These are phyloP conservation scores for Chaetogeoica ovagalla DNA, from an alignment of 2,888 invertebrate species.

Conservation along the genomic window DNA sequence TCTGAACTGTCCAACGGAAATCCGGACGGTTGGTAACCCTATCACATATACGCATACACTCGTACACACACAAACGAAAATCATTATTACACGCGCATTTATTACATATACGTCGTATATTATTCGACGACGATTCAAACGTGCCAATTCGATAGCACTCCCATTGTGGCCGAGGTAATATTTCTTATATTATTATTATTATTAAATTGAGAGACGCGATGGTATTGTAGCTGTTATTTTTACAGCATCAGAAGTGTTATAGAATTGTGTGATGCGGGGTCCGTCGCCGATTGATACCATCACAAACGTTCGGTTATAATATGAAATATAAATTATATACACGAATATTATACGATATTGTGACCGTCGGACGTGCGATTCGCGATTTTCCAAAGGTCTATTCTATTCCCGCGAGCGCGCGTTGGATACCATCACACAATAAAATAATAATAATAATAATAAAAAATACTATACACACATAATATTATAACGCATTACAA, in stretches of 20 bases:
- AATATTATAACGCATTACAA: too few species aligned
- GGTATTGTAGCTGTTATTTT: constrained; percentile 30
- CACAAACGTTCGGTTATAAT: background rate
- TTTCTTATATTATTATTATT: background rate
- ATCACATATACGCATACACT: constrained; percentile 3
- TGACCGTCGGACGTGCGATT: constrained; percentile 43
- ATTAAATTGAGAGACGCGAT: background rate
- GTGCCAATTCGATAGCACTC: constrained; percentile 29
- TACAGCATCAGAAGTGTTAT: background rate
- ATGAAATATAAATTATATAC: too few species aligned
- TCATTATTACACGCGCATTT: background rate
- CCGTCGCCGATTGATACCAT: constrained; percentile 15
- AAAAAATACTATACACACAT: too few species aligned
- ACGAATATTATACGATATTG: background rate
- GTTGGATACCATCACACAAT: too few species aligned
- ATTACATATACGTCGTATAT: too few species aligned
- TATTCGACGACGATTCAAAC: constrained; percentile 17
- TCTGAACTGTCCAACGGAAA: too few species aligned
- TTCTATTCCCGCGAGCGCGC: background rate
- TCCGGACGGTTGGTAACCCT: too few species aligned
- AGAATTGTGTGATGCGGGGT: constrained; percentile 12
- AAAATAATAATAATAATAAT: too few species aligned
- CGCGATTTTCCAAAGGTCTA: constrained; percentile 41
- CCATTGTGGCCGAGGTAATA: constrained; percentile 10
- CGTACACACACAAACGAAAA: background rate